Base-by-base conservation (phyloP, 2,113 vertebrate species). In the Lutjanus erythropterus region DNA sequence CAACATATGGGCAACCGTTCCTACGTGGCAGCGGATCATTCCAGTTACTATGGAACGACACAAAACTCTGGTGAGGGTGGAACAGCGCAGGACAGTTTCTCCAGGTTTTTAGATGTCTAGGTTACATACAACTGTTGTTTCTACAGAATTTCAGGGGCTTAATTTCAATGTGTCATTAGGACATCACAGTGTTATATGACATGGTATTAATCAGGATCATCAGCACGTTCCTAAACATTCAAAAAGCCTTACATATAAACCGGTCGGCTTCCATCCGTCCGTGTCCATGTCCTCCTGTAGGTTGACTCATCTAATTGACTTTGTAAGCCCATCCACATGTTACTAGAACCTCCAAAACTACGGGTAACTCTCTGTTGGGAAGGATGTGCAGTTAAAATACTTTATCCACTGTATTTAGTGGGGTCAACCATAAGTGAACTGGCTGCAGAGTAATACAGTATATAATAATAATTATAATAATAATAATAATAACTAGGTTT, bases 341-440 rank as follows among this genome's bases (percentile, higher is more conserved):
- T n/a, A n/a, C n/a, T n/a, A n/a, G n/a, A n/a, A 29, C 15, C 3
- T 49, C 46, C 23, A 0, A 61, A 1, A 7, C 0, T 1, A 16
- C 0, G 11, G 31, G 83, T 15, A 9, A 37, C 10, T 31, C 1
- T 29, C 75, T 86, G 41, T 42, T 55, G 27, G 62, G 50, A 49
- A 50, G 25, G 4, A 39, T 37, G 21, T 18, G 31, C 16, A 29
- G 0, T 15, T n/a, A 0, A 52, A 50, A 74, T 0, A 0, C 31
- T 39, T 62, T 15, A 53, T 56, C 21, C 19, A 14, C 9, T 49
- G 31, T 31, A 4, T 33, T 29, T 42, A 42, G 6, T 41, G 49
- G 29, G 4, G 10, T 41, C 16, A 21, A 27, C 23, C 35, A 35
- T n/a, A n/a, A 10, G 23, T 16, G 33, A 37, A 37, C 15, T 52